Evolutionary conservation across 2,113 vertebrate genomes (phyloP), one percentile per base, ranked within the genome.

Genomic region (Oreochromis aureus): DNA sequence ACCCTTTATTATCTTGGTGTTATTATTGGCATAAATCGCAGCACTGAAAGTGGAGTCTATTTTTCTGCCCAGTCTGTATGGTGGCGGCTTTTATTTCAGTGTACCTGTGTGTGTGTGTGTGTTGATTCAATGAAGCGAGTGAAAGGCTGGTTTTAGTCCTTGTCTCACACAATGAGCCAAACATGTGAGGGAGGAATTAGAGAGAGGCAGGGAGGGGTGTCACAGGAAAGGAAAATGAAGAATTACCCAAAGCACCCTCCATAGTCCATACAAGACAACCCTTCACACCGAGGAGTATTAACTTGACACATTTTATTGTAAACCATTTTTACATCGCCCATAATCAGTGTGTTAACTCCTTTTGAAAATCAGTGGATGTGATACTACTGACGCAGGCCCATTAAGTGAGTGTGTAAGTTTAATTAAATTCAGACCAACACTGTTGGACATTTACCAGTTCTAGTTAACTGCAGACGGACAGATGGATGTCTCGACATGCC

Each of bases 151-250:
- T 88, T 95, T 88, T 90, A 80, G 86, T 88, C 87, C 81, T 90
- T 86, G 86, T 90, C 83, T 89, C 86, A 89, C 76, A 53, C 86
- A 81, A 81, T 22, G 85, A 86, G 86, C 85, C 90, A 91, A 94
- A 94, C 94, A 94, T 92, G 95, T 95, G 94, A 91, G 86, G 55
- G 16, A 82, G 92, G 90, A 94, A 73, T 93, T 95, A 94, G 27
- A 80, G 87, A 11, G 51, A 7, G 9, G 6, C 2, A 39, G 10
- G 16, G 30, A 3, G 53, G 10, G 13, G 34, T 3, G 4, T 18
- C 6, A 3, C 80, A 3, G 86, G 81, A 59, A 80, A 41, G 51
- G 36, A 44, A 22, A 36, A 83, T 36, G 1, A 46, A 19, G 18
- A 22, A 8, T 27, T 15, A 5, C 56, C 24, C 55, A 58, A 58